Percentiles rank a stretch among this genome's conserved stretches.
These are phyloP conservation scores for Morbakka virulenta DNA, from an alignment of 30 jellyfish, hydroid and myxozoan species.

Conservation along the genomic window DNA sequence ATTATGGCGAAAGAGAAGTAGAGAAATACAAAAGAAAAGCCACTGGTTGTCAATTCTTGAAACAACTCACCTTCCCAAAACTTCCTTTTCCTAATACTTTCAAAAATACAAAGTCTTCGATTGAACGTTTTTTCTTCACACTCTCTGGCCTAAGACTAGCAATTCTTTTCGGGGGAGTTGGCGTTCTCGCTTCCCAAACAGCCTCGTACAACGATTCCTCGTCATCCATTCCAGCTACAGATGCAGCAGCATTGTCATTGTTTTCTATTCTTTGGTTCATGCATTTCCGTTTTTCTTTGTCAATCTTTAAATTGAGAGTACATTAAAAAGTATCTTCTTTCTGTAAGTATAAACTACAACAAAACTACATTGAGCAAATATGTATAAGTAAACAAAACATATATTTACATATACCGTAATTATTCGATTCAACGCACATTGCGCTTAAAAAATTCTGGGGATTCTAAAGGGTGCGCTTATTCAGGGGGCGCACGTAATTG, in stretches of 20 bases:
- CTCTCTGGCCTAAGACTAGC: conserved; percentile 91
- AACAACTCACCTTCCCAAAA: conserved; percentile 86
- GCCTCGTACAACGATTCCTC: conserved; percentile 82
- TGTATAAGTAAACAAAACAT: no score
- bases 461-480: no score
- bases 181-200: conserved; percentile 91
- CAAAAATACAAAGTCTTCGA: conserved; percentile 70
- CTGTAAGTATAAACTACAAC: no score
- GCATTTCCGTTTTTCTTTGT: conserved; percentile 82
- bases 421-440: no score
- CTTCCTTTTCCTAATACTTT: conserved; percentile 96
- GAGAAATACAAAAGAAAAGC: no score
- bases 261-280: conserved; percentile 25
- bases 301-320: conserved; percentile 22
- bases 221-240: conserved; percentile 78
- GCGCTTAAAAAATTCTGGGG: no score
- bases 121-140: conserved; percentile 63
- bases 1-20: no score
- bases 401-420: no score
- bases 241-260: conserved; percentile 17
- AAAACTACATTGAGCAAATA: no score
- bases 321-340: no score
- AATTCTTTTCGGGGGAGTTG: conserved; percentile 97
- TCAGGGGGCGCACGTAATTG: no score
- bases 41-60: neutral